Percentiles rank a stretch among this genome's conserved stretches.
These are phyloP conservation scores for Melanogrammus aeglefinus DNA, from an alignment of 2,797 vertebrate species.

Conservation along the genomic window DNA sequence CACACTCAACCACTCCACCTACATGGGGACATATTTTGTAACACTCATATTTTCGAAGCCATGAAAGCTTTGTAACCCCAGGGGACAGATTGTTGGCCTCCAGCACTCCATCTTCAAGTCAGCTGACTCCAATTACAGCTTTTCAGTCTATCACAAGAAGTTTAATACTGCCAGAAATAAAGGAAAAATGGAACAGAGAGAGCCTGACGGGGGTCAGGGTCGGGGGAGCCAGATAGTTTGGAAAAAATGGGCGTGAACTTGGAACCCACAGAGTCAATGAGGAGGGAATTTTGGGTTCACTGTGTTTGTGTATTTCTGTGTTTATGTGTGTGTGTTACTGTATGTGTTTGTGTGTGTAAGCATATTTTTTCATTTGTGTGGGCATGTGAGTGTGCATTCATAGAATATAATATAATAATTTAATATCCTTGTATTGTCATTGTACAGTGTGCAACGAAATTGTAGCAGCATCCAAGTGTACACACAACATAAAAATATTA, in stretches of 20 bases:
- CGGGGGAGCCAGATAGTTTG: neutral
- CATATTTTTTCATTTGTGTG: too few relatives aligned
- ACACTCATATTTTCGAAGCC: constrained; percentile 1
- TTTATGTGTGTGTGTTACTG: neutral
- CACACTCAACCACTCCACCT: neutral
- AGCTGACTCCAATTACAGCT: constrained; percentile 15
- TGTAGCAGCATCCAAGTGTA: too few relatives aligned
- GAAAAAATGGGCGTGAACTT: neutral
- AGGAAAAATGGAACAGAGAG: neutral
- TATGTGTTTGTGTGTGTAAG: constrained; percentile 1
- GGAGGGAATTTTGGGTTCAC: neutral
- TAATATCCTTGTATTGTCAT: too few relatives aligned
- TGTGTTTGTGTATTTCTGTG: neutral
- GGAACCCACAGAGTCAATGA: neutral
- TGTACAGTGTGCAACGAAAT: too few relatives aligned
- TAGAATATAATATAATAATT: too few relatives aligned
- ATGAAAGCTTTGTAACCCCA: neutral
- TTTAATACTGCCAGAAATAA: constrained; percentile 1
- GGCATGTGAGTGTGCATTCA: too few relatives aligned
- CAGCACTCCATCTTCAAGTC: constrained; percentile 6
- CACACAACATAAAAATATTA: too few relatives aligned
- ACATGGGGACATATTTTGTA: neutral
- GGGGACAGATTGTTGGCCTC: neutral
- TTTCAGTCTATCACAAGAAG: constrained; percentile 13
- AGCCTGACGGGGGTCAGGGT: neutral